phyloP scores from a whole-genome alignment of 1,140 invertebrate species.

The Varroa destructor region DNA sequence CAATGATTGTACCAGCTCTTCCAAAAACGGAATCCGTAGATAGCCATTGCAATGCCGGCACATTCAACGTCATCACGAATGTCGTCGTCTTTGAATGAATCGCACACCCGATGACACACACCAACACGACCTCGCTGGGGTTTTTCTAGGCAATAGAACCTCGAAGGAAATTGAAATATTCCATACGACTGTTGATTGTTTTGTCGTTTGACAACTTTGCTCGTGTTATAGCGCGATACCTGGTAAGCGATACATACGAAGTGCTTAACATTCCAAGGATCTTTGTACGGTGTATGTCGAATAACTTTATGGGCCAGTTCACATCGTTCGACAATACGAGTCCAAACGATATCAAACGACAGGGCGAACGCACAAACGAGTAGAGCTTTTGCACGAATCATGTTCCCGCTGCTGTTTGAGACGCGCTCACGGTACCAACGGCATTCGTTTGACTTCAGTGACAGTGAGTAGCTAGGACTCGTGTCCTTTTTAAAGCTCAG shows the following conservation, averaged over 20 bases:
- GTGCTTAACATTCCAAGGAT: conserved; percentile 13
- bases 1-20: conserved; percentile 17
- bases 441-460: too few relatives aligned
- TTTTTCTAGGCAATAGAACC: conserved; percentile 4
- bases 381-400: too few relatives aligned
- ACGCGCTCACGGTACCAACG: too few relatives aligned
- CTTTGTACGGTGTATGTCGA: neutral
- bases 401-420: too few relatives aligned
- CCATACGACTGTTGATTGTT: neutral
- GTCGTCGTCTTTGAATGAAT: conserved; percentile 18
- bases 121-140: neutral
- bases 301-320: conserved; percentile 10
- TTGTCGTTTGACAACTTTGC: conserved; percentile 19
- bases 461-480: too few relatives aligned
- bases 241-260: conserved; percentile 15
- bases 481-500: too few relatives aligned
- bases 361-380: too few relatives aligned
- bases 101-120: conserved; percentile 7
- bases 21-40: conserved; percentile 24
- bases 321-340: conserved; percentile 11
- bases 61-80: conserved; percentile 26
- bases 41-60: conserved; percentile 9
- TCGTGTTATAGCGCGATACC: conserved; percentile 16
- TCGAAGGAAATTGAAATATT: conserved; percentile 23
- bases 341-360: too few relatives aligned